Base-by-base conservation (phyloP, 1,140 invertebrate genomes). In the Varroa destructor region DNA sequence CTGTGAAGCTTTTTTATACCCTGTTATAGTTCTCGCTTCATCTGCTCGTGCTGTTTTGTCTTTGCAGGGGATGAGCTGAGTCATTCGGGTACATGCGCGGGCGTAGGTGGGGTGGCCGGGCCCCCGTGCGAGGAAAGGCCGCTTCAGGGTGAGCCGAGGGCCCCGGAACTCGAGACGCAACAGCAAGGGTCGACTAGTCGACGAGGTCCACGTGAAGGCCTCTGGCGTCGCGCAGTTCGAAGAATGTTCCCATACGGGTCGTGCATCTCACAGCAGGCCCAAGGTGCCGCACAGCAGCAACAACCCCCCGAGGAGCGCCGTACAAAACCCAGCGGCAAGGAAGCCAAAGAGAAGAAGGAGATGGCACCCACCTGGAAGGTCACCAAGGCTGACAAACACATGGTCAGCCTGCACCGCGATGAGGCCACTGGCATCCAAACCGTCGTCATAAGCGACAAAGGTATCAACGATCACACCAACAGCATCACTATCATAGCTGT, bases 181-280 rank as follows among this genome's bases (percentile, higher is more conserved):
- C 40, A 46, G 8, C 61, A 46, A 67, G 61, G 36, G 37, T 67
- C 61, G 61, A 46, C 46, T 2, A 40, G 12, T 37, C 61, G 61
- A 37, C 40, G 61, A 2, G 46, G 61, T 40, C 46, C 46, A 51
- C 61, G 61, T 8, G 61, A 67, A 67, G 61, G 61, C 46, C 61
- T 67, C 46, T 67, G 61, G 61, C 14, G 61, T 14, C 61, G 61
- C 14, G 46, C 61, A 40, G 61, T 67, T 40, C 1, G 61, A 46
- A 67, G 61, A 40, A 67, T 67, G 61, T 67, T 67, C 37, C 61
- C 61, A 46, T 67, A 67, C 61, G 61, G 61, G 12, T 67, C 61
- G 8, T 67, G 61, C 61, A 67, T 67, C 46, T 67, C 61, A 43
- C 61, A 67, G 46, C 61, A 67, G 61, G 40, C 46, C 46, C 46